Conservation (phyloP, 2,113 vertebrate species). For the Peromyscus leucopus region DNA sequence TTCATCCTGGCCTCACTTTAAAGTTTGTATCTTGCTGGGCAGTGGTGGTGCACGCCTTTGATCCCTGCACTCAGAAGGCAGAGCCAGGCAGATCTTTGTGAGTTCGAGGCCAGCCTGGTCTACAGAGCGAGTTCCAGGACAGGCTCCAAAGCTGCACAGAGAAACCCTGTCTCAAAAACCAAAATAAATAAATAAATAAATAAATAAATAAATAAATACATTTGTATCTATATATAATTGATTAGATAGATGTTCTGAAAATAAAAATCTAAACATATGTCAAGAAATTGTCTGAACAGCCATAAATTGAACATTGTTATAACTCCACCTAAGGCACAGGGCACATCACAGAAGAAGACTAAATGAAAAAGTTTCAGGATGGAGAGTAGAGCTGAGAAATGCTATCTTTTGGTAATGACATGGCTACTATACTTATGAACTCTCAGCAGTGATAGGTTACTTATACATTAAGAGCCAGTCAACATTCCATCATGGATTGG, state of each 20-base stretch:
- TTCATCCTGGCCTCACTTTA: neutral
- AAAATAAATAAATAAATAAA: too few species aligned
- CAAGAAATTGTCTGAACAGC: neutral
- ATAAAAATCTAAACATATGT: conserved; percentile 7
- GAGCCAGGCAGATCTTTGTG: too few species aligned
- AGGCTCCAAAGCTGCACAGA: too few species aligned
- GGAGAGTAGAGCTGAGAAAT: neutral
- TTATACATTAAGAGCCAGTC: neutral
- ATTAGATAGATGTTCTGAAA: conserved; percentile 7
- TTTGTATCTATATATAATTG: neutral
- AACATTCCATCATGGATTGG: neutral
- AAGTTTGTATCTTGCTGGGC: too few species aligned
- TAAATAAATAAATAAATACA: too few species aligned
- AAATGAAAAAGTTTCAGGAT: neutral
- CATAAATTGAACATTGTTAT: neutral
- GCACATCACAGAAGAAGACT: neutral
- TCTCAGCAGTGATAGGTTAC: neutral
- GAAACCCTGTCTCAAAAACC: too few species aligned
- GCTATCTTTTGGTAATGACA: neutral
- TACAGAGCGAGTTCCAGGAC: too few species aligned
- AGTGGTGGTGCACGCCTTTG: too few species aligned
- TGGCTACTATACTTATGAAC: neutral
- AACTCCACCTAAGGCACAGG: neutral
- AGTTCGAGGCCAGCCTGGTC: too few species aligned
- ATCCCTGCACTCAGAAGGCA: too few species aligned